These are phyloP conservation scores for Enteromius treurensis DNA, from an alignment of 2,797 vertebrate species.

Conservation along the genomic window DNA sequence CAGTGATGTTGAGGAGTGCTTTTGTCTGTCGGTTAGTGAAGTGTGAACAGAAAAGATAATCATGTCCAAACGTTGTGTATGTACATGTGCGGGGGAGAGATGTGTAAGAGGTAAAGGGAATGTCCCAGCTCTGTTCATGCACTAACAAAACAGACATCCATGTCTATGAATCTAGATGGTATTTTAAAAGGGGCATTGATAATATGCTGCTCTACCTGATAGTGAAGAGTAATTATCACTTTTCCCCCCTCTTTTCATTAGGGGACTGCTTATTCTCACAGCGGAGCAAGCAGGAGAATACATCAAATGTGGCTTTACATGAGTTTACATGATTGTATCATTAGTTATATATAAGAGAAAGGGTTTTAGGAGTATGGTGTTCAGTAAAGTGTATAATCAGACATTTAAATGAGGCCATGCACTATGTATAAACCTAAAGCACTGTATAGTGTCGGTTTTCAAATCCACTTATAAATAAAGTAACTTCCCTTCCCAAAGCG, in stretches of 20 bases:
- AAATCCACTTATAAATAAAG: background rate
- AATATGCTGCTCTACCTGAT: conserved; percentile 46
- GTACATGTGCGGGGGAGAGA: conserved; percentile 30
- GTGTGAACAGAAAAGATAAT: conserved; percentile 48
- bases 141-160: conserved; percentile 52
- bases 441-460: conserved; percentile 11
- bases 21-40: conserved; percentile 29
- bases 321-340: conserved; percentile 47
- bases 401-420: background rate
- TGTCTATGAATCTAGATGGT: conserved; percentile 52
- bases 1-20: background rate
- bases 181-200: conserved; percentile 62
- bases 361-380: conserved; percentile 24
- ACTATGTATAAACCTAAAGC: background rate
- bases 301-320: conserved; percentile 41
- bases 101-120: conserved; percentile 44
- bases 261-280: conserved; percentile 46
- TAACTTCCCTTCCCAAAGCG: background rate
- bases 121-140: conserved; percentile 42
- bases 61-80: conserved; percentile 30
- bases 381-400: conserved; percentile 24
- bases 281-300: conserved; percentile 23
- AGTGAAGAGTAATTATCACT: conserved; percentile 36
- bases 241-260: conserved; percentile 46
- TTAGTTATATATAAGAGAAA: conserved; percentile 53